Base-by-base conservation (phyloP, 2,113 vertebrate species). In the Trichomycterus rosablanca region DNA sequence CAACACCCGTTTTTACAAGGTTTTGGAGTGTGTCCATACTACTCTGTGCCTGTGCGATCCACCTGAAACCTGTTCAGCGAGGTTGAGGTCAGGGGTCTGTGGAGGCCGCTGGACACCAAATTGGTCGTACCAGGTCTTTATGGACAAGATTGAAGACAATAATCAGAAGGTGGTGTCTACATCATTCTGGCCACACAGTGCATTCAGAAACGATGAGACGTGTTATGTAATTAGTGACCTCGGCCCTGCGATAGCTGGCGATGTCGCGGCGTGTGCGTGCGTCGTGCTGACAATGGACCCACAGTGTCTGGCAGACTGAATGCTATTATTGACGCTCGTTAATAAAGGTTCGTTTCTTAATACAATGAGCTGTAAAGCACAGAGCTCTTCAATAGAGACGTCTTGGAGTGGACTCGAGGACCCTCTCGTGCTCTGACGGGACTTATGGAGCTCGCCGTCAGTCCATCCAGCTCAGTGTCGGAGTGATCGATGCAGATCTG, bases 281-380 rank as follows among this genome's bases (percentile, higher is more conserved):
- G 43, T 44, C 22, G 11, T 59, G 67, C 64, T 69, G 59, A 89
- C 87, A 89, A 89, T 77, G 66, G 80, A 19, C 22, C 58, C 74
- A 77, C 77, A 87, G 81, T 87, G 76, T 78, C 35, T 59, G 15
- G 20, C 22, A 52, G 66, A 52, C 59, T 86, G 76, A 89, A 85
- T 81, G 80, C 48, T 71, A 80, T 83, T 75, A 85, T 84, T 89
- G 81, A 86, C 57, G 72, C 52, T 67, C 60, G 73, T 77, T 83
- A 71, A 86, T 78, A 74, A 83, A 75, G 79, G 70, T 63, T 76
- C 74, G 74, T 74, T 75, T 79, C 66, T 55, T 19, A 40, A 24
- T 24, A 52, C 43, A 73, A 68, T 44, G 66, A n/a, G 70, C 48
- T 68, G 40, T 45, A 70, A 64, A 72, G 59, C 40, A 70, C 76